phyloP scores from a whole-genome alignment of 2,888 invertebrate genomes.

The Volucella inflata region DNA sequence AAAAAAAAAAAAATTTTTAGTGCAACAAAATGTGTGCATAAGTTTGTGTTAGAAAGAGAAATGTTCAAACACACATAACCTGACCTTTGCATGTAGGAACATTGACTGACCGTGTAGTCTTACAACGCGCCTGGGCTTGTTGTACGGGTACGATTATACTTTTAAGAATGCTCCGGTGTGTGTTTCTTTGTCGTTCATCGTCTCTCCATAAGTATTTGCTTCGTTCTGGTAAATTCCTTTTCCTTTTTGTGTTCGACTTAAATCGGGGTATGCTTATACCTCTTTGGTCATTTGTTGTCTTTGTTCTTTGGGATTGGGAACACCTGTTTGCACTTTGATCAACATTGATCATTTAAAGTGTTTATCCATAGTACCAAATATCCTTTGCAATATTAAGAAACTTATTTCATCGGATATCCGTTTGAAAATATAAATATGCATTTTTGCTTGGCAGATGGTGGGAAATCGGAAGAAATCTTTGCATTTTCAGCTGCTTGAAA shows the following conservation, averaged over 20 bases:
- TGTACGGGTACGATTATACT: neutral
- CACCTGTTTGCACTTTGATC: conserved; percentile 65
- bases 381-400: conserved; percentile 33
- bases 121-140: neutral
- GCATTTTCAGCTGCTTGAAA: too few species aligned
- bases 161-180: too few species aligned
- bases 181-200: conserved; percentile 5
- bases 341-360: conserved; percentile 15
- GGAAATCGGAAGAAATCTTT: too few species aligned
- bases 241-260: conserved; percentile 38
- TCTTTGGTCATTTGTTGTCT: conserved; percentile 10
- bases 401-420: neutral
- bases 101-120: conserved; percentile 42
- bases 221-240: conserved; percentile 52
- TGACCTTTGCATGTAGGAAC: conserved; percentile 29
- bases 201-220: conserved; percentile 25
- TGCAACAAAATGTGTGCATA: conserved; percentile 27
- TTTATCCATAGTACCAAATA: conserved; percentile 1
- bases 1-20: conserved; percentile 34
- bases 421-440: too few species aligned
- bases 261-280: conserved; percentile 10
- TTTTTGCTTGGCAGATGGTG: too few species aligned
- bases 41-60: conserved; percentile 61
- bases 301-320: conserved; percentile 43
- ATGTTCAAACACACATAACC: conserved; percentile 14